Conservation (phyloP, 2,797 vertebrate genomes). For the Chanos chanos region DNA sequence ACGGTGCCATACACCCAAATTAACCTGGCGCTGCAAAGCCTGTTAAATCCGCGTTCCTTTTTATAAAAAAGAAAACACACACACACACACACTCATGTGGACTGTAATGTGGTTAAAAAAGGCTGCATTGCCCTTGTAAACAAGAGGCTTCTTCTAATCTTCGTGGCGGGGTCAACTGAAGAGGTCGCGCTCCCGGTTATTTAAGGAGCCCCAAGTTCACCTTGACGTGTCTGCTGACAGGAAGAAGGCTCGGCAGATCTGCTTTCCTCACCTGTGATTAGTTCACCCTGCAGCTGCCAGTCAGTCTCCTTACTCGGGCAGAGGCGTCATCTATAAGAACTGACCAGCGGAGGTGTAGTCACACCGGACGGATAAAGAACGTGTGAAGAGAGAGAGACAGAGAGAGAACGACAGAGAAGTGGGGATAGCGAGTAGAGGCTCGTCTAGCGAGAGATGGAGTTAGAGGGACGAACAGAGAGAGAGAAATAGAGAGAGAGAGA, state of each 20-base stretch:
- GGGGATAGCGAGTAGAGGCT: too few relatives aligned
- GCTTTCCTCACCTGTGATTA: conserved; percentile 69
- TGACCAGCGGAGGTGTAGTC: conserved; percentile 24
- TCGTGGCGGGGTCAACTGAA: conserved; percentile 42
- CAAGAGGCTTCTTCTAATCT: conserved; percentile 57
- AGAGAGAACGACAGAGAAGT: not conserved
- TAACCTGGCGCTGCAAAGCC: conserved; percentile 36
- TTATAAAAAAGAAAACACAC: conserved; percentile 18
- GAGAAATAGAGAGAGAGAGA: not conserved
- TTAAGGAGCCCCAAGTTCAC: conserved; percentile 76
- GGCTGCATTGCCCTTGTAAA: conserved; percentile 53
- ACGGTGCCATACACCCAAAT: conserved; percentile 25
- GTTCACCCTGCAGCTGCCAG: conserved; percentile 72
- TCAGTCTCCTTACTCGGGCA: conserved; percentile 49
- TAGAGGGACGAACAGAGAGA: not conserved
- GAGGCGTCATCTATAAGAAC: conserved; percentile 35
- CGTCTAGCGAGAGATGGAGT: too few relatives aligned
- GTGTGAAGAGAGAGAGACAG: conserved; percentile 7
- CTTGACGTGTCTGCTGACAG: conserved; percentile 78
- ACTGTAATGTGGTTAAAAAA: conserved; percentile 47
- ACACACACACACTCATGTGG: conserved; percentile 26
- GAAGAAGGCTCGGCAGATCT: conserved; percentile 69
- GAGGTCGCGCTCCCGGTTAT: conserved; percentile 62
- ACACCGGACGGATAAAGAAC: conserved; percentile 21
- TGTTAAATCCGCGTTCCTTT: conserved; percentile 29